Conservation (phyloP, 2,113 vertebrate species). For the Hypomesus transpacificus region DNA sequence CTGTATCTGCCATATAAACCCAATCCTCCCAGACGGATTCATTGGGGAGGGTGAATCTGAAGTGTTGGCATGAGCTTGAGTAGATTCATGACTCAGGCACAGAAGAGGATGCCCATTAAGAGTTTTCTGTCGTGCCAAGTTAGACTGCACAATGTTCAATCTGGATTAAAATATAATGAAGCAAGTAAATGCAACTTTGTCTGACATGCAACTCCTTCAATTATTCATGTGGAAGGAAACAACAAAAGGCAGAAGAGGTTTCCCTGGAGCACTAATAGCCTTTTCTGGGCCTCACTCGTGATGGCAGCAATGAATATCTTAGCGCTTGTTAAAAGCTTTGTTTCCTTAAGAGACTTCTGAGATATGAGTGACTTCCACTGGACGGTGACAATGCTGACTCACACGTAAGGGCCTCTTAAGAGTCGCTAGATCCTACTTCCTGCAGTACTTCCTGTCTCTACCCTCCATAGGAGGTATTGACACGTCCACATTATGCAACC, state of each 20-base stretch:
- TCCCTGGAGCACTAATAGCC: slow-evolving; percentile 58
- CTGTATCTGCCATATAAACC: slow-evolving; percentile 47
- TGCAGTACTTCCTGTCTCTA: slow-evolving; percentile 6
- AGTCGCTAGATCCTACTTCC: background rate
- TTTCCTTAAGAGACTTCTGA: slow-evolving; percentile 41
- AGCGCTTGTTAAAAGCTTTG: slow-evolving; percentile 65
- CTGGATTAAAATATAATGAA: slow-evolving; percentile 75
- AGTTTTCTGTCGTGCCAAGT: slow-evolving; percentile 42
- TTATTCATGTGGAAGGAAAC: slow-evolving; percentile 66
- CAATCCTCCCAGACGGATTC: slow-evolving; percentile 24
- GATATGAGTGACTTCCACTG: slow-evolving; percentile 27
- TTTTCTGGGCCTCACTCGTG: slow-evolving; percentile 53
- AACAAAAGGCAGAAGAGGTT: slow-evolving; percentile 54
- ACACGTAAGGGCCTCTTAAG: slow-evolving; percentile 8
- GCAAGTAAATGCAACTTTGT: slow-evolving; percentile 72
- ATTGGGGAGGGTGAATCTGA: slow-evolving; percentile 20
- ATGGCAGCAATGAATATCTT: slow-evolving; percentile 66
- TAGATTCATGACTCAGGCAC: slow-evolving; percentile 46
- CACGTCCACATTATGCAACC: slow-evolving; percentile 34
- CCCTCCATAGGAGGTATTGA: slow-evolving; percentile 25
- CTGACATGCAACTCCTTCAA: slow-evolving; percentile 69
- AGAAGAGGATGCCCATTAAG: slow-evolving; percentile 38
- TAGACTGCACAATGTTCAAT: slow-evolving; percentile 60
- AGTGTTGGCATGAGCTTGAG: slow-evolving; percentile 20
- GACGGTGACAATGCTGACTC: slow-evolving; percentile 34